phyloP scores from a whole-genome alignment of 2,888 invertebrate species.

The Apamea epomidion region DNA sequence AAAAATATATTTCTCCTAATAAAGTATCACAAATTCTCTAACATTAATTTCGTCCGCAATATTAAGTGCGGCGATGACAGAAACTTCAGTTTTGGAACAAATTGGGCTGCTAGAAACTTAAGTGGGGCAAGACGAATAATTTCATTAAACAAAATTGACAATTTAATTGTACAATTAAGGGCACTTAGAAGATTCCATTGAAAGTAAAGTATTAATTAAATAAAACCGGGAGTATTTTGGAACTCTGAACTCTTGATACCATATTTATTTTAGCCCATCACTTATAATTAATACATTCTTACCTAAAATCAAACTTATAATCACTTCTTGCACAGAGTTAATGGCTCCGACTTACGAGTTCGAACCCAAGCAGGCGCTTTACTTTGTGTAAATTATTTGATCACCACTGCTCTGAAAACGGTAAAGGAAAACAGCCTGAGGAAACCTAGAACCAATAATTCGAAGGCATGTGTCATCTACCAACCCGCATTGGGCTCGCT shows the following conservation, averaged over 20 bases:
- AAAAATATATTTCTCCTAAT: slow-evolving; percentile 8
- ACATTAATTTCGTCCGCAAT: slow-evolving; percentile 37
- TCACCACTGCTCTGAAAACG: not conserved
- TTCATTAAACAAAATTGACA: slow-evolving; percentile 73
- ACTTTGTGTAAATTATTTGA: not conserved
- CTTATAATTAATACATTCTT: slow-evolving; percentile 29
- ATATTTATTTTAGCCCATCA: slow-evolving; percentile 31
- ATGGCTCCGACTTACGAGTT: not conserved
- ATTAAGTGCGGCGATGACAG: slow-evolving; percentile 47
- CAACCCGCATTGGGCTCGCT: not conserved
- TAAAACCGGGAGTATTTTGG: slow-evolving; percentile 35
- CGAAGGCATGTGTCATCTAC: not conserved
- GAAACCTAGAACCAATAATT: not conserved
- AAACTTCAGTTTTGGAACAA: slow-evolving; percentile 54
- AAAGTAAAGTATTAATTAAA: slow-evolving; percentile 28
- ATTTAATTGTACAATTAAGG: slow-evolving; percentile 67
- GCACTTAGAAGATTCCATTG: slow-evolving; percentile 61
- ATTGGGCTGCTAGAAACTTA: slow-evolving; percentile 58
- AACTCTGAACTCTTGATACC: slow-evolving; percentile 25
- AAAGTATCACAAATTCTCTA: slow-evolving; percentile 12
- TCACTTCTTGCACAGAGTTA: not conserved
- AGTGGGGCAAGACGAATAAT: slow-evolving; percentile 67
- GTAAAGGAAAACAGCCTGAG: not conserved
- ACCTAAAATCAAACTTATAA: not conserved
- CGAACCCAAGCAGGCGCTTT: not conserved